A percentile compares a stretch with the other conserved stretches of the same genome.
These are phyloP conservation scores for Microcebus tavaratra DNA, from an alignment of 2,113 vertebrate genomes.

Conservation along the genomic window DNA sequence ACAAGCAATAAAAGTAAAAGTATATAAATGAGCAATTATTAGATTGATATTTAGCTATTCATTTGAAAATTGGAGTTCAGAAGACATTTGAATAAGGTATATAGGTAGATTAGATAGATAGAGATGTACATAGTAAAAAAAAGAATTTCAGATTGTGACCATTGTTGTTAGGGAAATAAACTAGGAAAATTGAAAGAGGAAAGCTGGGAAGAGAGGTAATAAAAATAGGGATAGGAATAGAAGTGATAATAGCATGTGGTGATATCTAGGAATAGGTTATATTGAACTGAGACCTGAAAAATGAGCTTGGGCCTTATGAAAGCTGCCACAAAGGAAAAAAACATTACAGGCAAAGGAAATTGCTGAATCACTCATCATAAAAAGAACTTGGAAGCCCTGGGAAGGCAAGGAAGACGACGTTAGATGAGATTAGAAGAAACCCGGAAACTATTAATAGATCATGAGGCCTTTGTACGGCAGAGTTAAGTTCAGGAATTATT, in stretches of 20 bases:
- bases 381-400: background rate
- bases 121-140: background rate
- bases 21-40: background rate
- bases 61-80: background rate
- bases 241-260: background rate
- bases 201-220: background rate
- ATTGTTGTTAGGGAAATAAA: background rate
- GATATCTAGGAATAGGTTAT: background rate
- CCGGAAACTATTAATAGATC: rapidly evolving
- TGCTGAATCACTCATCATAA: background rate
- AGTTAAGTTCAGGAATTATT: background rate
- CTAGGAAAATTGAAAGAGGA: background rate
- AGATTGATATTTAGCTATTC: background rate
- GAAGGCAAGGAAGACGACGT: background rate
- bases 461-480: background rate
- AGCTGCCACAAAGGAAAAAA: background rate
- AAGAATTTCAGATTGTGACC: background rate
- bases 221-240: background rate
- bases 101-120: background rate
- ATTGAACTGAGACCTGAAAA: background rate
- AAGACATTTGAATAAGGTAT: background rate
- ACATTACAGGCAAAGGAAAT: background rate
- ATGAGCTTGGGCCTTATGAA: background rate
- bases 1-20: background rate
- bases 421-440: background rate